Evolutionary conservation across 2,797 vertebrate species (phyloP), one percentile per base, ranked within the genome.

Genomic region (Selene dorsalis): DNA sequence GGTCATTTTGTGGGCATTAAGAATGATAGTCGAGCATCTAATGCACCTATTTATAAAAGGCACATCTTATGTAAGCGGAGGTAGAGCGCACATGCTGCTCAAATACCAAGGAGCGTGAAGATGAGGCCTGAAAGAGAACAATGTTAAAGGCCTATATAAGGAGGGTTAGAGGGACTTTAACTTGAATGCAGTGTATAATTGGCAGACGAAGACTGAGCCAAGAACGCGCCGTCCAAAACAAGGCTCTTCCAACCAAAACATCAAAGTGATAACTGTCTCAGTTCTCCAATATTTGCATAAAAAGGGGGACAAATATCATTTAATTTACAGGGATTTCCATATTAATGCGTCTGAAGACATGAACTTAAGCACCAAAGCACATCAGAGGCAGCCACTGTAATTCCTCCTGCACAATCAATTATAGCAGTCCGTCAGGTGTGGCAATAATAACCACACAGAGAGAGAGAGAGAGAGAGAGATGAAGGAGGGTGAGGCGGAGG

Each of bases 281-380:
- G 53, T 68, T 84, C 48, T 16, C 16, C 69, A 63, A 52, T 60
- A 85, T 88, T 82, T 84, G 77, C 90, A 88, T 85, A 77, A 86
- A 87, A 84, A 87, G 30, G 59, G 73, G 76, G 75, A 77, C 79
- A 80, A 68, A 84, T 86, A 86, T 83, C 71, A 84, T 86, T 89
- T 83, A 87, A 74, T 92, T 91, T 84, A 77, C 68, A 59, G 88
- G 83, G 86, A 90, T 91, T 91, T 90, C 84, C 89, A 91, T 91
- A 91, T 90, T 88, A 90, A 91, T 89, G 82, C 18, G 79, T 73
- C 69, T 88, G 82, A 85, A 80, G 82, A 84, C 55, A 32, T 63
- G 71, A 91, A 91, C 83, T 82, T 88, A 69, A 85, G 89, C 90
- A 89, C 50, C 80, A 14, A 47, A 47, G 58, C 69, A 74, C 68